Evolutionary conservation across 1,140 invertebrate species (phyloP).

Genomic region (Lysiphlebus fabarum): DNA sequence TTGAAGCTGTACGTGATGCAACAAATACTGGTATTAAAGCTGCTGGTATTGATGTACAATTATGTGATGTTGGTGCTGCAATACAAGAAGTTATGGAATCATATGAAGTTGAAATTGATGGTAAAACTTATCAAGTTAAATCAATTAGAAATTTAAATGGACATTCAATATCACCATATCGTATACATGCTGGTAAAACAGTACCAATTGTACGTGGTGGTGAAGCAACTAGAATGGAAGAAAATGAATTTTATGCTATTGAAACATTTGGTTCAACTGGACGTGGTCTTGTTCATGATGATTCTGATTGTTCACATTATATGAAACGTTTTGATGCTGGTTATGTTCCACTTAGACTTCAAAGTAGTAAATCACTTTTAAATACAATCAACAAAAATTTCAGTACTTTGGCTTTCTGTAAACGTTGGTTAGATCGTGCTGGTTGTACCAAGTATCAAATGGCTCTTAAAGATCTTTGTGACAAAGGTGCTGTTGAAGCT

Average conservation of each 20-base stretch:
- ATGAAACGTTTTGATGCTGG: constrained; percentile 98
- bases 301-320: constrained; percentile 99
- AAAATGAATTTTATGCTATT: constrained; percentile 99
- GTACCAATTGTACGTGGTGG: constrained; percentile 99
- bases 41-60: constrained; percentile 93
- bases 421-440: constrained; percentile 95
- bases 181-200: constrained; percentile 98
- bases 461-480: constrained; percentile 97
- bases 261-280: constrained; percentile 99
- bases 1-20: constrained; percentile 95
- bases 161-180: constrained; percentile 95
- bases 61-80: constrained; percentile 96
- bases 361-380: constrained; percentile 89
- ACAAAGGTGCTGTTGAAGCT: constrained; percentile 91
- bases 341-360: constrained; percentile 85
- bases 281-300: constrained; percentile 93
- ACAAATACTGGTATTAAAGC: constrained; percentile 96
- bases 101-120: constrained; percentile 97
- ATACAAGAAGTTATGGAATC: constrained; percentile 99
- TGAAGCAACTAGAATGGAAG: constrained; percentile 96
- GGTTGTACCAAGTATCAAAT: constrained; percentile 97
- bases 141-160: constrained; percentile 98
- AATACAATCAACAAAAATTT: constrained; percentile 98
- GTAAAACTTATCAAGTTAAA: constrained; percentile 95
- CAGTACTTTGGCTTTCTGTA: constrained; percentile 95